phyloP scores from a whole-genome alignment of 1,140 invertebrate genomes.

The Ips typographus region DNA sequence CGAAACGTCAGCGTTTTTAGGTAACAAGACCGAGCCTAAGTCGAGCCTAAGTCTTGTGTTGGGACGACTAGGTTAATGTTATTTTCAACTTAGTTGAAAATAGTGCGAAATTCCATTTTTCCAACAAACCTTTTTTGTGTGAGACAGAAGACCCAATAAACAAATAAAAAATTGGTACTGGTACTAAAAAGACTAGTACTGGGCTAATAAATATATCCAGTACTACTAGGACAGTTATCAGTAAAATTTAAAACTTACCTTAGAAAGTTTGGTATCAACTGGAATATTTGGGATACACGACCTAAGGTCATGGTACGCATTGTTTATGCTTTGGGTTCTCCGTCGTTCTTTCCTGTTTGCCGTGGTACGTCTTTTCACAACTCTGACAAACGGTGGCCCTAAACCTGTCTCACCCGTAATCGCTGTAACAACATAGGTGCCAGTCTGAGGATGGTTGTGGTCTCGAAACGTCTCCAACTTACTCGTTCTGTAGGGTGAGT shows the following conservation, averaged over 20 bases:
- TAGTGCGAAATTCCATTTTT: no score
- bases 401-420: slow-evolving; percentile 23
- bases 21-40: no score
- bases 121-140: no score
- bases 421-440: not conserved
- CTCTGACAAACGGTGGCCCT: slow-evolving; percentile 57
- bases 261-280: slow-evolving; percentile 90
- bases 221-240: not conserved
- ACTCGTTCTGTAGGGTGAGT: slow-evolving; percentile 44
- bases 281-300: slow-evolving; percentile 96
- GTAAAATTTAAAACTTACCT: slow-evolving; percentile 55
- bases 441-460: not conserved
- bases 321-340: slow-evolving; percentile 92
- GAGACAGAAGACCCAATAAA: no score
- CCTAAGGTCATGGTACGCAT: slow-evolving; percentile 86
- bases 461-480: slow-evolving; percentile 12
- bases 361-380: slow-evolving; percentile 72
- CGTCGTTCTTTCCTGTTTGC: slow-evolving; percentile 94
- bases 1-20: no score
- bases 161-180: no score
- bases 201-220: not conserved
- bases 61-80: no score
- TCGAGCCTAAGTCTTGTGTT: no score
- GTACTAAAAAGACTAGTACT: not conserved
- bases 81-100: no score